These are phyloP conservation scores for Poecilia gillii DNA, from an alignment of 2,797 vertebrate species.

Conservation along the genomic window DNA sequence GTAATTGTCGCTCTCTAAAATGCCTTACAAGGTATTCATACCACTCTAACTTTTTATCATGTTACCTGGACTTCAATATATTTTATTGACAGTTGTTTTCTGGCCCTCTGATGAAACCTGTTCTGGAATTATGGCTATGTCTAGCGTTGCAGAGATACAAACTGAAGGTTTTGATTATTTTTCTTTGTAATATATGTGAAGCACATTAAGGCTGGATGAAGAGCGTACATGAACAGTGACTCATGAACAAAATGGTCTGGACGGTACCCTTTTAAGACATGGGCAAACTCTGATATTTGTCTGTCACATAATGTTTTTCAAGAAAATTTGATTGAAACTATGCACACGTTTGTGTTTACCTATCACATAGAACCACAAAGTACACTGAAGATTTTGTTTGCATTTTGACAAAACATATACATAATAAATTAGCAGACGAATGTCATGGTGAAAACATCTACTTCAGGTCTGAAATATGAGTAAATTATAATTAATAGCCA, in stretches of 20 bases:
- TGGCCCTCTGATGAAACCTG: neutral
- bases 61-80: neutral
- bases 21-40: neutral
- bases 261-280: too few relatives aligned
- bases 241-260: neutral
- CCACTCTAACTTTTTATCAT: neutral
- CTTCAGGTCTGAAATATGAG: neutral
- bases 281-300: too few relatives aligned
- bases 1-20: neutral
- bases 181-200: neutral
- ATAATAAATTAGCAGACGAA: neutral
- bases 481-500: neutral
- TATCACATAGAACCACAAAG: neutral
- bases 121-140: neutral
- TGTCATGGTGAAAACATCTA: neutral
- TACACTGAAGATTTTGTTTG: neutral
- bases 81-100: neutral
- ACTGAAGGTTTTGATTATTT: neutral
- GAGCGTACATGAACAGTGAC: neutral
- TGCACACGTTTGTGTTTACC: neutral
- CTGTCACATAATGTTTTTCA: too few relatives aligned
- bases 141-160: neutral
- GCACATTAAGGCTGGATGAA: neutral
- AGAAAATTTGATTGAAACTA: neutral
- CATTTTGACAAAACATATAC: neutral